Evolutionary conservation across 2,888 invertebrate genomes (phyloP).

Genomic region (Drosophila colorata): DNA sequence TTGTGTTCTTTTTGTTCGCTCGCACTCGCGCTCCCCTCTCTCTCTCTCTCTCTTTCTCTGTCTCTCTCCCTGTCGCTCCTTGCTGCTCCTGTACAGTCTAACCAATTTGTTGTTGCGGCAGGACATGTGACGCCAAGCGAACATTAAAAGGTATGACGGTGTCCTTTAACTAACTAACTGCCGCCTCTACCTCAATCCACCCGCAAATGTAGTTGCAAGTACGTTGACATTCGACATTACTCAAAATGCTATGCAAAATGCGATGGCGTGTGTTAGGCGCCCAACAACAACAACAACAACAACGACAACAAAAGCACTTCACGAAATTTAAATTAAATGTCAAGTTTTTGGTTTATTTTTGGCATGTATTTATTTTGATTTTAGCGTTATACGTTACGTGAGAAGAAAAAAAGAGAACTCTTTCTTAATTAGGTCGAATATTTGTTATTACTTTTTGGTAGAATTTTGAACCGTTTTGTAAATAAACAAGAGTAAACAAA

Average conservation of each 20-base stretch:
- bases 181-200: slow-evolving; percentile 26
- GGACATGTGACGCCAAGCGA: slow-evolving; percentile 64
- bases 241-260: slow-evolving; percentile 74
- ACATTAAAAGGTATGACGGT: slow-evolving; percentile 44
- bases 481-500: too few species aligned
- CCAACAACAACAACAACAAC: slow-evolving; percentile 21
- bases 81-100: slow-evolving; percentile 27
- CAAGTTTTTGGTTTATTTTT: slow-evolving; percentile 39
- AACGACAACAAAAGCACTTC: slow-evolving; percentile 33
- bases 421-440: background rate
- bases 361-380: slow-evolving; percentile 6
- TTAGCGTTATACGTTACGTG: background rate
- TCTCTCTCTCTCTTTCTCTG: background rate
- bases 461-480: background rate
- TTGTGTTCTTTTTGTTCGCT: slow-evolving; percentile 15
- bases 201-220: slow-evolving; percentile 53
- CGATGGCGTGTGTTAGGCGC: slow-evolving; percentile 64
- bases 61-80: background rate
- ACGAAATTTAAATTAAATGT: slow-evolving; percentile 44
- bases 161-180: slow-evolving; percentile 64
- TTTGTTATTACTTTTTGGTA: background rate
- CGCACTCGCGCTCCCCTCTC: background rate
- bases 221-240: slow-evolving; percentile 79
- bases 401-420: background rate
- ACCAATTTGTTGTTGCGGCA: slow-evolving; percentile 71